Evolutionary conservation across 2,888 invertebrate genomes (phyloP).

Genomic region (Lochmaea crataegi): DNA sequence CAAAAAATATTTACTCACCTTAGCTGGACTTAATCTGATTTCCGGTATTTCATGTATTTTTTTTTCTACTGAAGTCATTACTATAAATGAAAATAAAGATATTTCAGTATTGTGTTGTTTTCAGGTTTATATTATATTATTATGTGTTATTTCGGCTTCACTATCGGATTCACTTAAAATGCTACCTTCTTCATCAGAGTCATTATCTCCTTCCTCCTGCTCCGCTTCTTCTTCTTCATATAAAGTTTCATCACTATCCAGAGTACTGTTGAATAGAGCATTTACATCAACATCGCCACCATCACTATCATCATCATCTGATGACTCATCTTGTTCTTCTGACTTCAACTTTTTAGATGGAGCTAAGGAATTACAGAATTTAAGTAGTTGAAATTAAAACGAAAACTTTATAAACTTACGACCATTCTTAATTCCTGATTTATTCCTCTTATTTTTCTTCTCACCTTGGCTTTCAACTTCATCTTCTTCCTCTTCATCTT

Average conservation of each 20-base stretch:
- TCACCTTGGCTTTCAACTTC: constrained; percentile 65
- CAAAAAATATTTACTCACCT: too few relatives aligned
- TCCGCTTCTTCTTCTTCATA: constrained; percentile 58
- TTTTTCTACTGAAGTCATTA: too few relatives aligned
- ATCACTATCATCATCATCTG: constrained; percentile 47
- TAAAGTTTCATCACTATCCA: constrained; percentile 56
- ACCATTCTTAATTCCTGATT: constrained; percentile 50
- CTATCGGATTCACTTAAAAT: too few relatives aligned
- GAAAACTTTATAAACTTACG: constrained; percentile 44
- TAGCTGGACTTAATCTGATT: too few relatives aligned
- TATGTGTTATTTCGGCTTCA: too few relatives aligned
- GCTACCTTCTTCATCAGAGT: too few relatives aligned
- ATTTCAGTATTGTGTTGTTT: too few relatives aligned
- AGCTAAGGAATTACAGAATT: background rate
- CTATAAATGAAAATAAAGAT: too few relatives aligned
- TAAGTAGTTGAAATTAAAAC: background rate
- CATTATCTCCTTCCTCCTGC: constrained; percentile 56
- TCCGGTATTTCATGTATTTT: too few relatives aligned
- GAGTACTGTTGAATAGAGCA: constrained; percentile 47
- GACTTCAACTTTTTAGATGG: too few relatives aligned
- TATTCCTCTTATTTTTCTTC: constrained; percentile 61
- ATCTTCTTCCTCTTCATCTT: constrained; percentile 59
- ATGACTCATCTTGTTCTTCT: constrained; percentile 31
- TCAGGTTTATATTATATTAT: too few relatives aligned
- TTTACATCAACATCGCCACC: constrained; percentile 50